Evolutionary conservation across 64 coral and sea anemone genomes (phyloP), one percentile per base, ranked within the genome.

Genomic region (Stichodactyla helianthus): DNA sequence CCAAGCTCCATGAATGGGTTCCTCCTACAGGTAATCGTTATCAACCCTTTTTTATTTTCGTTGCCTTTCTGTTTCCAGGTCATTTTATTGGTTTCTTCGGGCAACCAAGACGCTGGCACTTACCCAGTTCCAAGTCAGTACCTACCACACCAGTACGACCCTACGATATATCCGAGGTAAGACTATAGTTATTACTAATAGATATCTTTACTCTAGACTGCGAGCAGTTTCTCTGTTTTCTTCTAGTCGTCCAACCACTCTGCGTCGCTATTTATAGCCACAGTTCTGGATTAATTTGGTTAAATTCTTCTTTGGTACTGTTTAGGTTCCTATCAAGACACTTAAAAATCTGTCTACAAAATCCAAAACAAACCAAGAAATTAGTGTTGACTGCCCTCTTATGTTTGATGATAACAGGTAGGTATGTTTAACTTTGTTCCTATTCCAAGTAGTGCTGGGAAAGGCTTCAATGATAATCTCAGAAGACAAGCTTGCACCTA

Each of bases 61-160:
- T 20, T 6, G 7, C 19, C 0, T 65, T 18, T 65, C 22, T 65
- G 4, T 65, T 22, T 65, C 18, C 62, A 65, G 62, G 97, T 74
- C 97, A 99, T 79, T 99, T 99, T 65, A 99, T 99, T 31, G 97
- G 97, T n/a, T 99, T 99, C 67, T 99, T 99, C 31, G 89, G 97
- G 22, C 97, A 99, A 55, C 88, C 97, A 60, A 85, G 97, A 11
- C 64, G 95, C 7, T 99, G 97, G 97, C 93, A 95, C 52, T 82
- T 99, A 5, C 97, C 97, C 2, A 95, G 90, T 71, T 85, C 88
- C 2, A 99, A 92, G 14, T 94, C 97, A 85, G 90, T 99, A 1
- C 97, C 97, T 19, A 91, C 97, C 5, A 99, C 97, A 19, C 97
- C 97, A 10, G 91, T 99, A 23, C 80, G 93, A 86, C 97, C 97